Base-by-base conservation (phyloP, 2,797 vertebrate species). In the Sebastes itinus region DNA sequence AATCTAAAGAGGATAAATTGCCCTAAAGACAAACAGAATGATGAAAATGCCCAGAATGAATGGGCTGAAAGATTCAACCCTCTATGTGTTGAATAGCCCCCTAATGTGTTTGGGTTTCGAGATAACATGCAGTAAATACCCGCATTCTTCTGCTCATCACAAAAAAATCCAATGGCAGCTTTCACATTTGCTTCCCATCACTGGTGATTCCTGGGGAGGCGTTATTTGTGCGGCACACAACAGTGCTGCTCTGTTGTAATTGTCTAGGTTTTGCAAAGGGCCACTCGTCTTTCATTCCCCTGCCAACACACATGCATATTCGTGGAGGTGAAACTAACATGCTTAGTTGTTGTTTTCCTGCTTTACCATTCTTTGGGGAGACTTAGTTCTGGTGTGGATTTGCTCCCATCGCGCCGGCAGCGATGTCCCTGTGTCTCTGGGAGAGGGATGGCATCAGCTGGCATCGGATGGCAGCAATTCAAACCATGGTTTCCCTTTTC, bases 331-430 rank as follows among this genome's bases (percentile, higher is more conserved):
- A 92, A 93, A 93, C 94, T 95, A 96, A 96, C 92, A 81, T 87
- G 95, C 95, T 96, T 96, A 95, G 93, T 93, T 93, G 92, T 93
- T 95, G 94, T 95, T 94, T 92, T 90, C 86, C 92, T 90, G 92
- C 90, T 85, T 88, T 59, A 14, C 92, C 83, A 93, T 95, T 92
- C 90, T 94, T 88, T 75, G 72, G 88, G 78, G 88, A 83, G 93
- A 89, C 91, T 94, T 94, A 94, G 92, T 94, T 94, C 92, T 94
- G 90, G 87, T 94, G 88, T 87, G 92, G 90, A 92, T 95, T 93
- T 94, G 88, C 91, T 92, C 93, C 92, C 84, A 88, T 86, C 46
- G 81, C 27, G 91, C 92, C 93, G 28, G 86, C 84, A 81, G 93
- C 93, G 66, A 80, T 87, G 88, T 52, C 89, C 88, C 87, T 92